phyloP scores from a whole-genome alignment of 1,140 invertebrate species.

The Drosophila suzukii region DNA sequence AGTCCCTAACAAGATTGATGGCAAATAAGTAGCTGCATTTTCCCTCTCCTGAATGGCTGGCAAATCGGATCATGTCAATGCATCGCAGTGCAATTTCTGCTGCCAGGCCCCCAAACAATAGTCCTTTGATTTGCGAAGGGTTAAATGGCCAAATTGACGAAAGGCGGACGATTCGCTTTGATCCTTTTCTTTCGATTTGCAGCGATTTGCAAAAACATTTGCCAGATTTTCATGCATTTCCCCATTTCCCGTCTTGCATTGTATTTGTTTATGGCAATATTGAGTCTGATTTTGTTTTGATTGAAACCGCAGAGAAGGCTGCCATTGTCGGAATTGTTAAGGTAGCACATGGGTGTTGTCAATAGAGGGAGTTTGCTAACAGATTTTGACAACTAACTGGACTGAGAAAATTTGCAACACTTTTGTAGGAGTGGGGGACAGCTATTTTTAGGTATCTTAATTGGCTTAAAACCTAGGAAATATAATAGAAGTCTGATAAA shows the following conservation, averaged over 20 bases:
- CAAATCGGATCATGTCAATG: conserved; percentile 75
- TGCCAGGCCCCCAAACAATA: conserved; percentile 50
- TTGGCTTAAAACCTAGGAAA: neutral
- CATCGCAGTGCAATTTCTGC: conserved; percentile 48
- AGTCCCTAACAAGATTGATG: conserved; percentile 40
- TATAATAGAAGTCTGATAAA: neutral
- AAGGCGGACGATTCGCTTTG: conserved; percentile 48
- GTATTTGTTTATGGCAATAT: conserved; percentile 61
- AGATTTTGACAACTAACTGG: conserved; percentile 42
- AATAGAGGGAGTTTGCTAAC: conserved; percentile 22
- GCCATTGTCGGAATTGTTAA: conserved; percentile 30
- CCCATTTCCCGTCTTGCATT: conserved; percentile 30
- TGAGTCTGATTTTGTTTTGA: conserved; percentile 46
- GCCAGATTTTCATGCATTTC: neutral
- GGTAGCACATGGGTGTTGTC: conserved; percentile 9
- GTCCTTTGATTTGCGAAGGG: conserved; percentile 59
- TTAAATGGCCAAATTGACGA: conserved; percentile 60
- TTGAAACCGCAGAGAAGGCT: conserved; percentile 41
- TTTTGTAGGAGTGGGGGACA: neutral
- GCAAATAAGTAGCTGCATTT: conserved; percentile 25
- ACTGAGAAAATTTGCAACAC: neutral
- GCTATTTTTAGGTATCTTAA: neutral
- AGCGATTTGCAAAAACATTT: conserved; percentile 44
- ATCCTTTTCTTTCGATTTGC: conserved; percentile 58
- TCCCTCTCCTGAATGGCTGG: conserved; percentile 37